Evolutionary conservation across 1,140 invertebrate species (phyloP).

Genomic region (Brachionus plicatilis): DNA sequence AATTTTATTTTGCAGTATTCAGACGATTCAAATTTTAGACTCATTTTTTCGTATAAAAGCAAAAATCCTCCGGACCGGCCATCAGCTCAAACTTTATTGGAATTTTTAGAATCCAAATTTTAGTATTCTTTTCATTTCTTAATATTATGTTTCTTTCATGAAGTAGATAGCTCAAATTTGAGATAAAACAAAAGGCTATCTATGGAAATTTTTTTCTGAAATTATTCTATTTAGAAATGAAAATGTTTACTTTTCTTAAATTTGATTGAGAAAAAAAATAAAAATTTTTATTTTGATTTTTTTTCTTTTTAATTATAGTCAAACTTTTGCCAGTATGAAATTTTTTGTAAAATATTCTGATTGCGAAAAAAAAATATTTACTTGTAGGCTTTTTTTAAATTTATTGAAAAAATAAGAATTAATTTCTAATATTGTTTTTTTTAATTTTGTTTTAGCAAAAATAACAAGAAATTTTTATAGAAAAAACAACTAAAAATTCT

Average conservation of each 20-base stretch:
- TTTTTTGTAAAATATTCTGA: neutral
- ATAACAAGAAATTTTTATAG: neutral
- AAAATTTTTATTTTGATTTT: neutral
- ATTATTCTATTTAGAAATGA: neutral
- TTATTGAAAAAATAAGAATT: neutral
- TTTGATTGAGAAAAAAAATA: neutral
- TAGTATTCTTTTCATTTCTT: neutral
- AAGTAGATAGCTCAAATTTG: slow-evolving; percentile 12
- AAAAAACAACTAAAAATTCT: neutral
- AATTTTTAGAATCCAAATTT: slow-evolving; percentile 8
- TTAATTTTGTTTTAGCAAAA: neutral
- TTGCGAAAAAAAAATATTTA: neutral
- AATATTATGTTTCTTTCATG: neutral
- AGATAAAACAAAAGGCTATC: neutral
- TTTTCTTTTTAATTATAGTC: neutral
- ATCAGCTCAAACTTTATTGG: neutral
- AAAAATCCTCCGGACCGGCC: slow-evolving; percentile 30
- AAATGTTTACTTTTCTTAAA: neutral
- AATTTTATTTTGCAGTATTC: slow-evolving; percentile 20
- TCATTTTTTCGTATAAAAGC: slow-evolving; percentile 22
- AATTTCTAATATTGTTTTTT: neutral
- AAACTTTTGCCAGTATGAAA: too few relatives aligned
- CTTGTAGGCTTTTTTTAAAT: neutral
- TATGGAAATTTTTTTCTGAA: neutral
- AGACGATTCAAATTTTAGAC: neutral